Evolutionary conservation across 2,113 vertebrate genomes (phyloP).

Genomic region (Ceratotherium simum): DNA sequence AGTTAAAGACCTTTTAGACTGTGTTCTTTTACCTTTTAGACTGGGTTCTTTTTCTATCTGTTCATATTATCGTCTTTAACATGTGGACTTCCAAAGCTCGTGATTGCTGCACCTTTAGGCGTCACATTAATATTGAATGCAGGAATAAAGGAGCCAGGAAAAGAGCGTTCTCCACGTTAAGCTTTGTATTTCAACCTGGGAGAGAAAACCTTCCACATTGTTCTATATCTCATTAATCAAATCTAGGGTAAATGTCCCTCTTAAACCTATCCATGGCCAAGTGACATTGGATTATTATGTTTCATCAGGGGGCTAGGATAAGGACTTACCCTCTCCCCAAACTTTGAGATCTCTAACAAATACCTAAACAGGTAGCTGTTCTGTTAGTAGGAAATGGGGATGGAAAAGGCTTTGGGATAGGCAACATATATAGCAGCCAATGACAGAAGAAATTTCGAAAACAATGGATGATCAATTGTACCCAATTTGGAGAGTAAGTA

Average conservation of each 20-base stretch:
- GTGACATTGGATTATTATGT: not conserved
- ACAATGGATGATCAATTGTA: not conserved
- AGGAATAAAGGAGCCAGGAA: not conserved
- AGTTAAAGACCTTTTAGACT: not conserved
- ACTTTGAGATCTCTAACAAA: not conserved
- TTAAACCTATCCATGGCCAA: not conserved
- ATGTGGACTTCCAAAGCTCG: not conserved
- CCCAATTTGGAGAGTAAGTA: not conserved
- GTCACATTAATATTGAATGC: not conserved
- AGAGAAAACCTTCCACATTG: not conserved
- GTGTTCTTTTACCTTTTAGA: not conserved
- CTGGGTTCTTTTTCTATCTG: not conserved
- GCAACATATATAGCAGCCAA: not conserved
- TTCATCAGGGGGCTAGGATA: not conserved
- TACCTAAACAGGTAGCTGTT: not conserved
- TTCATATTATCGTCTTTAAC: not conserved
- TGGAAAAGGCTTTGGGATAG: not conserved
- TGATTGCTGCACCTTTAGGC: not conserved
- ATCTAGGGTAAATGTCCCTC: not conserved
- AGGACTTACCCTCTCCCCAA: not conserved
- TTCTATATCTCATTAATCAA: not conserved
- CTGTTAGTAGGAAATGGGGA: not conserved
- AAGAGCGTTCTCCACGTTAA: not conserved
- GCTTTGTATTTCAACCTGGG: not conserved
- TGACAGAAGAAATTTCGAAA: not conserved